Evolutionary conservation across 2,888 invertebrate species (phyloP), one percentile per base, ranked within the genome.

Genomic region (Drosophila diplacantha): DNA sequence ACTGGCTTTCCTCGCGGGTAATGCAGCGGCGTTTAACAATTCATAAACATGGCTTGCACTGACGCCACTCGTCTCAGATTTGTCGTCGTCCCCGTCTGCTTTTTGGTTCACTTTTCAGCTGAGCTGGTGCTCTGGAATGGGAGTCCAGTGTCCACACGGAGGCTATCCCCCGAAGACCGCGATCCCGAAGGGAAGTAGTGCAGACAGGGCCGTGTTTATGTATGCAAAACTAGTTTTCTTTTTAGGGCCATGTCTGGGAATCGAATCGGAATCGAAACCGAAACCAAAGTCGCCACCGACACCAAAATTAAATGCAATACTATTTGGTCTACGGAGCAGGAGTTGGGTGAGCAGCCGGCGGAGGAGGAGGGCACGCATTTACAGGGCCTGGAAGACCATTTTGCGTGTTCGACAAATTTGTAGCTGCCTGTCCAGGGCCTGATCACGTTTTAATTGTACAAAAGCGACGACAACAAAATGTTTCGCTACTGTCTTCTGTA

Each of bases 361-460:
- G 12, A 32, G 39, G 43, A 7, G 29, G 44, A 20, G 63, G 66
- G 66, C 66, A 79, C 78, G 83, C 78, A 79, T 69, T 69, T 74
- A 81, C 80, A 68, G 60, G 69, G 66, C 52, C 61, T 62, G 59
- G 60, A 47, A 68, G 66, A 66, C 68, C 68, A 81, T 81, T 81
- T 81, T 81, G 83, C 83, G 83, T 83, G 80, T 83, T 76, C 79
- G 71, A 83, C 83, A 80, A 80, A 80, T 80, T 80, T 80, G 83
- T 83, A 72, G 76, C 83, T 83, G 74, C 81, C 81, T 67, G 68
- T 68, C 51, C 68, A 59, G 60, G 52, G 83, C 70, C 76, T 86
- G 83, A 83, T 85, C 85, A 85, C 86, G 85, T 85, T 85, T 86
- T 85, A 85, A 85, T 85, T 85, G 86, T 85, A 85, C 70, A 65